Base-by-base conservation (phyloP, 2,888 invertebrate species). In the Limenitis camilla region DNA sequence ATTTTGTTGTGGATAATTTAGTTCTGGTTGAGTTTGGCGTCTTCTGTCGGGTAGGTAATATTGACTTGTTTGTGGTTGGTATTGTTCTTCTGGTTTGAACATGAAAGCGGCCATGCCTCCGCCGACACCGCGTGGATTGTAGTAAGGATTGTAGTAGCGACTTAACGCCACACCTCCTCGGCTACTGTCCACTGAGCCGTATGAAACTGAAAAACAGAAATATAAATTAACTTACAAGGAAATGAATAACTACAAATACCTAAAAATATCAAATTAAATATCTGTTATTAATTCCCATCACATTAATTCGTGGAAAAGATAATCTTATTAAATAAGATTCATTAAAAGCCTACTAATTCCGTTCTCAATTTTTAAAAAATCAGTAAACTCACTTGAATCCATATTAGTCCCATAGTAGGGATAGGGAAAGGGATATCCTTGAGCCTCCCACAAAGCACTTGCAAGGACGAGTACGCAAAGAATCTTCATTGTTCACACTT, bases 121-220 rank as follows among this genome's bases (percentile, higher is more conserved):
- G 35, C 79, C 74, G 10, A 66, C 71, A 0, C 72, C 61, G 6
- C 74, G 72, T 7, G 72, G 77, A 55, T 70, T 73, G 68, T 80
- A 80, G 67, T 83, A 83, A 0, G 87, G 87, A 62, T 78, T 85
- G 71, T 83, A 87, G 68, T 84, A 86, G 8, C 86, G 78, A 54
- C 81, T 87, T 61, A 85, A 50, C 4, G 79, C 83, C 74, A 86
- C 73, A 0, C 82, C 85, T 0, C 85, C 82, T n/a, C 78, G 79
- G 40, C 65, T 68, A 50, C 69, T 78, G 65, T 83, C 83, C 38
- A 64, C 69, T 1, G 79, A 74, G 9, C 87, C 87, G 51, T 77
- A 82, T 0, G 87, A 81, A 19, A 84, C 87, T 87, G 74, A 33
- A 54, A 58, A 9, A 42, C n/a, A 31, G 6, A 31, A 41, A 62